Evolutionary conservation across 2,113 vertebrate species (phyloP).

Genomic region (Aix galericulata): DNA sequence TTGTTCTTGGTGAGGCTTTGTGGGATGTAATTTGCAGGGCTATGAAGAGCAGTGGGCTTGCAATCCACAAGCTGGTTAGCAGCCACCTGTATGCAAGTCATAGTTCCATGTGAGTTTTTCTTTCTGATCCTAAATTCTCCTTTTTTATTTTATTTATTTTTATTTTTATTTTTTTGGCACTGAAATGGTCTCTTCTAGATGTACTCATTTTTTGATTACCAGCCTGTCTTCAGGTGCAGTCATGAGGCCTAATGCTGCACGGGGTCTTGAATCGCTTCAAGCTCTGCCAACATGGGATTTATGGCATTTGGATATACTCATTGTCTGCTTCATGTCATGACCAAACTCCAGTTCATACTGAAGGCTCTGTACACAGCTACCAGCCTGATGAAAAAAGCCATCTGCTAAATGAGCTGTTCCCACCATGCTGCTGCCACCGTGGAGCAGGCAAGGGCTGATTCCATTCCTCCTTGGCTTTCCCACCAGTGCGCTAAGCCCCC

Average conservation of each 20-base stretch:
- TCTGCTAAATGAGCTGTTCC: not conserved
- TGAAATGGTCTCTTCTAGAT: not conserved
- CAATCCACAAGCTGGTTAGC: not conserved
- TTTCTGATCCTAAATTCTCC: not conserved
- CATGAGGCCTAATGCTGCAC: not conserved
- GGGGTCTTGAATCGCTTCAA: not conserved
- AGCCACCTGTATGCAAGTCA: not conserved
- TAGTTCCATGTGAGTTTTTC: not conserved
- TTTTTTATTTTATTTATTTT: too few relatives aligned
- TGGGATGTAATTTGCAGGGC: not conserved
- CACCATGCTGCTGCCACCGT: accelerated
- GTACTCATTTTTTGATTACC: not conserved
- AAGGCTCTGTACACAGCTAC: not conserved
- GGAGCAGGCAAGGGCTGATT: not conserved
- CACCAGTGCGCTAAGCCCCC: accelerated
- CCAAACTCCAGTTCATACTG: not conserved
- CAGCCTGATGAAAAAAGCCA: not conserved
- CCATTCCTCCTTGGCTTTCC: not conserved
- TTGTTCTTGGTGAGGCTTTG: not conserved
- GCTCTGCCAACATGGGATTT: not conserved
- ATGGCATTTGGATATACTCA: not conserved
- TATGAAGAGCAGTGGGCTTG: not conserved
- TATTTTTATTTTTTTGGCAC: not conserved
- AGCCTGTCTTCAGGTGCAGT: not conserved
- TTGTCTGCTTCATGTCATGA: not conserved